A percentile compares a stretch with the other conserved stretches of the same genome.
Evolutionary conservation across 2,888 invertebrate genomes (phyloP).

Genomic region (Lithosia quadra): DNA sequence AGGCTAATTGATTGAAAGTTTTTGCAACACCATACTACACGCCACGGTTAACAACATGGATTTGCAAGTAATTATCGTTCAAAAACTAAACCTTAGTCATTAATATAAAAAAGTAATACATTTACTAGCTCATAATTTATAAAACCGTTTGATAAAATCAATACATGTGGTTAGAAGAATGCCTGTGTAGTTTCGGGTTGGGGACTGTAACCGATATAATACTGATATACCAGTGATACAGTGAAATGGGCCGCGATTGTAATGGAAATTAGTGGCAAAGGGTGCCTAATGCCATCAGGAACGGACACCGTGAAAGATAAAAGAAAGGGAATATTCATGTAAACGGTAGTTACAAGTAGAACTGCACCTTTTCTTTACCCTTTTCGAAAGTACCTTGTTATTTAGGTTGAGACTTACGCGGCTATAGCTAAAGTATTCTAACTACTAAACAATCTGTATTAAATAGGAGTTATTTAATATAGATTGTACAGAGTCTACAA

Average conservation of each 20-base stretch:
- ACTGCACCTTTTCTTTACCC: constrained; percentile 1
- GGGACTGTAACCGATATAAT: constrained; percentile 10
- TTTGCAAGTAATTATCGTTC: too few species aligned
- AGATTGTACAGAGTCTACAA: not conserved
- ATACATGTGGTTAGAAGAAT: not conserved
- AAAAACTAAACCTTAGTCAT: too few species aligned
- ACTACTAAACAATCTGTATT: not conserved
- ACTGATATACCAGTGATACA: constrained; percentile 5
- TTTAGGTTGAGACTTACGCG: not conserved
- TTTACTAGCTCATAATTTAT: too few species aligned
- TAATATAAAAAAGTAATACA: too few species aligned
- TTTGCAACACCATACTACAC: too few species aligned
- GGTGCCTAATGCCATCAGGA: constrained; percentile 19
- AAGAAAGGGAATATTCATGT: constrained; percentile 18
- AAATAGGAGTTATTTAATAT: not conserved
- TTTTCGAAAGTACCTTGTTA: constrained; percentile 5
- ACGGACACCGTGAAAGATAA: constrained; percentile 14
- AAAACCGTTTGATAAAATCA: not conserved
- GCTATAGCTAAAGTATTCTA: not conserved
- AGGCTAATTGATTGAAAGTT: too few species aligned
- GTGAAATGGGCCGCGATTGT: constrained; percentile 14
- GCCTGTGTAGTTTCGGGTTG: not conserved
- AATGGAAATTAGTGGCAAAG: constrained; percentile 23
- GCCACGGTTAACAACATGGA: too few species aligned
- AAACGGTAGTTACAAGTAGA: constrained; percentile 11